Conservation (phyloP, 2,113 vertebrate genomes). For the Tonatia bakeri region DNA sequence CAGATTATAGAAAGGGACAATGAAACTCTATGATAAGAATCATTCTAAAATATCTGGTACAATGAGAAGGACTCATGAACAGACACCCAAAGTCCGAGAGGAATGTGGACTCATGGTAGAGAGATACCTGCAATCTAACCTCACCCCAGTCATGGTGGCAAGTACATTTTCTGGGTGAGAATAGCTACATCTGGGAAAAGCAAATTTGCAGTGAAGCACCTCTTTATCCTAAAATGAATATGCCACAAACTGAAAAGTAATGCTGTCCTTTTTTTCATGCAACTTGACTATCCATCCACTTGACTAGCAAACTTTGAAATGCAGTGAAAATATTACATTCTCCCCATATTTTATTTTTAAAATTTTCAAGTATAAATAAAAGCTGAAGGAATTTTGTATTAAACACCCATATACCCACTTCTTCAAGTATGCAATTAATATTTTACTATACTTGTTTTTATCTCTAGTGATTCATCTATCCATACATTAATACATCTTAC, state of each 20-base stretch:
- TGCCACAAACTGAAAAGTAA: neutral
- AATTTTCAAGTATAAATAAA: neutral
- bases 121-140: neutral
- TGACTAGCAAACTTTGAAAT: neutral
- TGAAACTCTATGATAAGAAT: neutral
- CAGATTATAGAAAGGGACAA: neutral
- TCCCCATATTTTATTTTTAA: neutral
- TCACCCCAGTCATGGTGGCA: accelerated
- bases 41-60: neutral
- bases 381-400: neutral
- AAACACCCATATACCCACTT: neutral
- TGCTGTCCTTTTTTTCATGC: neutral
- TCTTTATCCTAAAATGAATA: neutral
- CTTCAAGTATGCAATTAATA: neutral
- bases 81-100: neutral
- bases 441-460: neutral
- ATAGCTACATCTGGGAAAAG: neutral
- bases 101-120: accelerated
- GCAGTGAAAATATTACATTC: neutral
- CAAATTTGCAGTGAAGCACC: neutral
- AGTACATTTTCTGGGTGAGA: neutral
- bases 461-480: neutral
- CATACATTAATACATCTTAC: neutral
- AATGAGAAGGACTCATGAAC: neutral
- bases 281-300: neutral